Percentiles rank a stretch among this genome's conserved stretches.
These are phyloP conservation scores for Melieria crassipennis DNA, from an alignment of 2,888 invertebrate species.

Conservation along the genomic window DNA sequence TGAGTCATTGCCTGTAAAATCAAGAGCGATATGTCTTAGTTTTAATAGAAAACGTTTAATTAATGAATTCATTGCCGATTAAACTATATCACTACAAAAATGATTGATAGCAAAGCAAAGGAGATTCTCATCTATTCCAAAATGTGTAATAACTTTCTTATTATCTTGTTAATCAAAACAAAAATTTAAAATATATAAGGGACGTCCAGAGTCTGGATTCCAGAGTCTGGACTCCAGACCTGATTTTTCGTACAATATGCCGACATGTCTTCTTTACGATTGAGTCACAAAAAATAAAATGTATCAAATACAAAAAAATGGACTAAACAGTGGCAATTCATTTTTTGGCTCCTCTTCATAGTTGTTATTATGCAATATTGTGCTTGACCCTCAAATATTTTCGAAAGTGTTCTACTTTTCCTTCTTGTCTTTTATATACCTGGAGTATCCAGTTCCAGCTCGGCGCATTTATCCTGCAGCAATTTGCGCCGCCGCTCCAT, in stretches of 20 bases:
- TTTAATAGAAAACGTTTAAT: not conserved
- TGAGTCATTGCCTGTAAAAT: slow-evolving; percentile 61
- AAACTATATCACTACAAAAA: no score
- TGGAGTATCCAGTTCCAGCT: slow-evolving; percentile 61
- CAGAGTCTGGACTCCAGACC: no score
- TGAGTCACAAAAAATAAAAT: slow-evolving; percentile 5
- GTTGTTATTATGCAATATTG: not conserved
- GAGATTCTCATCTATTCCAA: no score
- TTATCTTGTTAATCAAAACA: no score
- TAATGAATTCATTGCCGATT: no score
- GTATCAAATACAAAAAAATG: slow-evolving; percentile 10
- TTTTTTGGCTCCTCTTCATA: not conserved
- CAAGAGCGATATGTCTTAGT: not conserved
- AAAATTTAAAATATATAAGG: no score
- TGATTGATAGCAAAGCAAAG: no score
- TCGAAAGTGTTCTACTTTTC: not conserved
- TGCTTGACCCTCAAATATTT: not conserved
- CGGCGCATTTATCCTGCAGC: slow-evolving; percentile 62
- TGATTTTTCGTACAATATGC: no score
- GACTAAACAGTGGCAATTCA: no score
- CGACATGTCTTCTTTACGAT: no score
- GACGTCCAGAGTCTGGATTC: no score
- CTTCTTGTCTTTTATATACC: slow-evolving; percentile 47
- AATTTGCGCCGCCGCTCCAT: slow-evolving; percentile 64
- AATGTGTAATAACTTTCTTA: no score